Conservation (phyloP, 2,113 vertebrate species). For the Plestiodon gilberti region DNA sequence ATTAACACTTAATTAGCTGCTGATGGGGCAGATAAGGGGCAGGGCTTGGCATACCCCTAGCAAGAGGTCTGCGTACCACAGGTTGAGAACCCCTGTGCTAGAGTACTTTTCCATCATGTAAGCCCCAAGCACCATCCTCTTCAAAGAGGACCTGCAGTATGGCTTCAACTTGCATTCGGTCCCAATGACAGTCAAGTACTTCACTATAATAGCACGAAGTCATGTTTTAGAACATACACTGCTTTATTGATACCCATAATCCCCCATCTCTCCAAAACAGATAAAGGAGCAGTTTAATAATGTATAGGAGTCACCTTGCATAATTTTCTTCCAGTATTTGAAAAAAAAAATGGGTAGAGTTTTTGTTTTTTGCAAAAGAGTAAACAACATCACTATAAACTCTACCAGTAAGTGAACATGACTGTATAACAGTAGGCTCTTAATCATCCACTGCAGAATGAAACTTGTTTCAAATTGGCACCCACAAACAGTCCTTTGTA, state of each 20-base stretch:
- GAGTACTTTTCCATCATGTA: not conserved
- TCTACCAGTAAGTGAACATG: not conserved
- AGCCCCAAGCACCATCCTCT: no score
- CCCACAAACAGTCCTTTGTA: slow-evolving; percentile 24
- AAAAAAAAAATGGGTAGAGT: not conserved
- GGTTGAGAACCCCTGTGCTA: no score
- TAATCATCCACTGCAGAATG: slow-evolving; percentile 14
- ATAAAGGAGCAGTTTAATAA: not conserved
- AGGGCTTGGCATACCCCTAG: no score
- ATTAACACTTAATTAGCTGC: no score
- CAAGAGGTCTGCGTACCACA: no score
- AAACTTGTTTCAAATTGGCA: slow-evolving; percentile 7
- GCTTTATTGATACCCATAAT: not conserved
- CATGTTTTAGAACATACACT: not conserved
- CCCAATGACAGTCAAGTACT: not conserved
- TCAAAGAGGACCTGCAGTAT: not conserved
- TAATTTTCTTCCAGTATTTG: not conserved
- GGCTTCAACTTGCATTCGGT: not conserved
- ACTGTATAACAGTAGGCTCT: slow-evolving; percentile 18
- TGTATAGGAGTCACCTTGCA: not conserved
- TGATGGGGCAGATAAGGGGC: no score
- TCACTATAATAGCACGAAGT: not conserved
- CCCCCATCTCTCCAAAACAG: not conserved
- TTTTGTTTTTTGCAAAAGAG: not conserved
- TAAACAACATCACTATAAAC: not conserved